A percentile compares a stretch with the other conserved stretches of the same genome.
These are phyloP conservation scores for Plebejus melissa DNA, from an alignment of 2,888 invertebrate genomes.

Conservation along the genomic window DNA sequence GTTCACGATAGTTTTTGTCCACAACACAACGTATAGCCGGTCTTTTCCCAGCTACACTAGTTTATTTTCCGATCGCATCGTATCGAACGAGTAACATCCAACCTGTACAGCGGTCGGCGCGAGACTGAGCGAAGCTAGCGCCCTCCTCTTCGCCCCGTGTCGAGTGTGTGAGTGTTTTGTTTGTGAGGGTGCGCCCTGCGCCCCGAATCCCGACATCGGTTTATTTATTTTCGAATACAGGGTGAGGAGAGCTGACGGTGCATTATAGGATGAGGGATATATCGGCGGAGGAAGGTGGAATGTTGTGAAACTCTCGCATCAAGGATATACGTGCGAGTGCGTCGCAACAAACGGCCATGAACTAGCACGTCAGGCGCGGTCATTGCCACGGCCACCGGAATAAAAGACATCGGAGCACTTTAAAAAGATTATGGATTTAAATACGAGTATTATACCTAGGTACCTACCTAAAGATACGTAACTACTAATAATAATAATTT, in stretches of 20 bases:
- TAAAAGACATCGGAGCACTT: conserved; percentile 65
- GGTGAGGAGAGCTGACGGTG: conserved; percentile 49
- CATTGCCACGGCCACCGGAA: conserved; percentile 71
- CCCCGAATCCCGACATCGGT: conserved; percentile 48
- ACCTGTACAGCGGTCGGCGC: conserved; percentile 66
- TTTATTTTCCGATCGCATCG: conserved; percentile 69
- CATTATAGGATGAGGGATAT: conserved; percentile 43
- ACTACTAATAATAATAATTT: neutral
- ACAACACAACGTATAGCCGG: conserved; percentile 63
- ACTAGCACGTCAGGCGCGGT: conserved; percentile 63
- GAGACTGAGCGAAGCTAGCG: conserved; percentile 75
- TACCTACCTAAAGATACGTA: neutral
- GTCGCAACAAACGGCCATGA: conserved; percentile 70
- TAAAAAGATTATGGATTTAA: conserved; percentile 40
- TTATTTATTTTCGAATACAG: conserved; percentile 69
- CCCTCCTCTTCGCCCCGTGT: conserved; percentile 57
- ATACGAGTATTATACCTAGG: conserved; percentile 18
- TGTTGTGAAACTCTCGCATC: conserved; percentile 35
- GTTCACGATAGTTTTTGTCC: conserved; percentile 65
- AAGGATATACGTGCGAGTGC: conserved; percentile 41
- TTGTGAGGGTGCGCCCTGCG: conserved; percentile 55
- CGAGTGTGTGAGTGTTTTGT: conserved; percentile 53
- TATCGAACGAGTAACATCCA: conserved; percentile 60
- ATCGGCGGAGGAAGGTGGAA: conserved; percentile 35
- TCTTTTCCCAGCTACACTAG: conserved; percentile 72